Conservation (phyloP, 2,888 invertebrate species). For the Syritta pipiens region DNA sequence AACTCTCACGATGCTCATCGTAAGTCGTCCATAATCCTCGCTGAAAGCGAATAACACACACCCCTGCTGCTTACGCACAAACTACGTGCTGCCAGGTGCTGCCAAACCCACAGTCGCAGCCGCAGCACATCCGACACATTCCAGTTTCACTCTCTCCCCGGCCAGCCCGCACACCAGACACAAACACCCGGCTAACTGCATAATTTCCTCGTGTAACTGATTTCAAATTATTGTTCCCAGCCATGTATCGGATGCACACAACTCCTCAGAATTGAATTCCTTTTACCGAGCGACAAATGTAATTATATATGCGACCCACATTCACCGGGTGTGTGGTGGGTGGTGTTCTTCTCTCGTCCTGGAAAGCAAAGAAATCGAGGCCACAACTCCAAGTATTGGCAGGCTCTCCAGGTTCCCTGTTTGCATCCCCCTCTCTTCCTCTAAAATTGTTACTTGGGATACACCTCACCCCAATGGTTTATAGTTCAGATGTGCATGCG, state of each 20-base stretch:
- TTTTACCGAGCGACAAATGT: not conserved
- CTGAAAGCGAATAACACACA: too few relatives aligned
- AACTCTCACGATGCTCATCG: too few relatives aligned
- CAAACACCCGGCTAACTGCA: not conserved
- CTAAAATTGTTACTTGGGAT: slow-evolving; percentile 32
- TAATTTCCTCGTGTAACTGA: slow-evolving; percentile 6
- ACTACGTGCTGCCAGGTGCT: too few relatives aligned
- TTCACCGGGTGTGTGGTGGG: too few relatives aligned
- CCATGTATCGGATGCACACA: slow-evolving; percentile 2
- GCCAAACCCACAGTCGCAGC: too few relatives aligned
- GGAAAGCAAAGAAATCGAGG: slow-evolving; percentile 5
- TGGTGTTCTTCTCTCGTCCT: too few relatives aligned
- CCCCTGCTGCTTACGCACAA: too few relatives aligned
- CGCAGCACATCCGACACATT: too few relatives aligned
- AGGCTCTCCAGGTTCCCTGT: not conserved
- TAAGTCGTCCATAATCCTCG: too few relatives aligned
- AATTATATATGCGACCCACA: slow-evolving; percentile 7
- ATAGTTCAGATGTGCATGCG: slow-evolving; percentile 41
- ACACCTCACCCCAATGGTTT: too few relatives aligned
- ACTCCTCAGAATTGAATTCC: not conserved
- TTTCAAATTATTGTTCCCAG: not conserved
- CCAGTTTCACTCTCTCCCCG: too few relatives aligned
- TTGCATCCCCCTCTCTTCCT: not conserved
- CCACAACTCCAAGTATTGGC: not conserved
- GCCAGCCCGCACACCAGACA: too few relatives aligned